Conservation (phyloP, 2,888 invertebrate species). For the Galeruca laticollis region DNA sequence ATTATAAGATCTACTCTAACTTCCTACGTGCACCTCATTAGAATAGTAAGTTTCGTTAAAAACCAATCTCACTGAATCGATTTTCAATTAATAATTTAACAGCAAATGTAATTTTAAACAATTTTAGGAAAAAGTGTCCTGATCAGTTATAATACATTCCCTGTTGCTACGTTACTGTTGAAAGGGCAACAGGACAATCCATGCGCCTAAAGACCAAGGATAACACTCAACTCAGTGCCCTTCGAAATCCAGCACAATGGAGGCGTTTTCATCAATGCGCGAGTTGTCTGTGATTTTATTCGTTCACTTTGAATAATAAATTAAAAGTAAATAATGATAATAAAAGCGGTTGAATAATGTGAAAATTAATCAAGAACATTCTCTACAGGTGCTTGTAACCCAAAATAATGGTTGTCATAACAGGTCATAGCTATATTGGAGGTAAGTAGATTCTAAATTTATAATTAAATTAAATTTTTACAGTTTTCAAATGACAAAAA, state of each 20-base stretch:
- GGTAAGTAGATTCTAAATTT: constrained; percentile 46
- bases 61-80: no score
- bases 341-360: constrained; percentile 17
- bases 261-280: constrained; percentile 6
- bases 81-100: background rate
- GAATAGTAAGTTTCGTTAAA: no score
- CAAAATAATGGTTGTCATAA: constrained; percentile 53
- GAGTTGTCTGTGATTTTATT: constrained; percentile 7
- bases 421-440: constrained; percentile 51
- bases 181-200: constrained; percentile 45
- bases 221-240: constrained; percentile 30
- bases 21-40: no score
- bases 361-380: constrained; percentile 15
- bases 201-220: constrained; percentile 39
- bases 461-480: no score
- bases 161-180: constrained; percentile 51
- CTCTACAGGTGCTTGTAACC: background rate
- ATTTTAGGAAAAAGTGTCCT: constrained; percentile 32
- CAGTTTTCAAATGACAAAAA: background rate
- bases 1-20: no score
- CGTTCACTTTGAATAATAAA: background rate
- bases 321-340: constrained; percentile 14
- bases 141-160: constrained; percentile 45
- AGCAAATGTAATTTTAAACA: background rate
- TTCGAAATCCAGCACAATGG: constrained; percentile 27